Evolutionary conservation across 1,140 invertebrate species (phyloP), one percentile per base, ranked within the genome.

Genomic region (Plectus sambesii): DNA sequence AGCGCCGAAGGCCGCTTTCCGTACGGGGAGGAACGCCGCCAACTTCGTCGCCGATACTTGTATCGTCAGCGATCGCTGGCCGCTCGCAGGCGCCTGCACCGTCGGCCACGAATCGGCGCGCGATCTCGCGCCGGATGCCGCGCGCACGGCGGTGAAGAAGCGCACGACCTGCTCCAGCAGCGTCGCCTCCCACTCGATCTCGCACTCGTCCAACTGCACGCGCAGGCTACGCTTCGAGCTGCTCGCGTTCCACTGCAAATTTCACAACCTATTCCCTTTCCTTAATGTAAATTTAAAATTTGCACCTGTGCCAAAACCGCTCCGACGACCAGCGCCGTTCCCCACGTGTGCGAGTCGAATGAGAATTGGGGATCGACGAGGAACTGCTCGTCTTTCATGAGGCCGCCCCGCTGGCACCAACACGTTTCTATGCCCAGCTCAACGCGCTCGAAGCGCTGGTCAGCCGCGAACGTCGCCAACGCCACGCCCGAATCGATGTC

Each of bases 401-500:
- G 22, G 5, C 25, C 15, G 6, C 5, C 24, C 6, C 55, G 55
- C 38, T 61, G 58, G 22, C 59, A 61, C 47, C 58, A 58, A 15
- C 60, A 44, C 2, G 53, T 38, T 25, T 61, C 58, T 15, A 61
- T 49, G 22, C 59, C 58, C 19, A 61, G 38, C 49, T 59, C 58
- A 22, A 56, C 22, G n/a, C 37, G 20, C 19, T 41, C 12, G 4
- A 56, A 27, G 6, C 19, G 12, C 30, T 51, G 47, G 36, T 49
- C 35, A 42, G 42, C 33, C 1, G 35, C 55, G 3, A 56, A 26
- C 2, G 55, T 56, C 1, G 42, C 55, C 1, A 56, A 26, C 22
- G 51, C 55, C 22, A 58, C 58, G 25, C 48, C 55, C 29, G 58
- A 58, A 6, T 35, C 48, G 24, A 56, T 15, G 19, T 29, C 47